Percentiles rank a stretch among this genome's conserved stretches.
Conservation (phyloP, 2,888 invertebrate species). For the Iselma pallidipennis region DNA sequence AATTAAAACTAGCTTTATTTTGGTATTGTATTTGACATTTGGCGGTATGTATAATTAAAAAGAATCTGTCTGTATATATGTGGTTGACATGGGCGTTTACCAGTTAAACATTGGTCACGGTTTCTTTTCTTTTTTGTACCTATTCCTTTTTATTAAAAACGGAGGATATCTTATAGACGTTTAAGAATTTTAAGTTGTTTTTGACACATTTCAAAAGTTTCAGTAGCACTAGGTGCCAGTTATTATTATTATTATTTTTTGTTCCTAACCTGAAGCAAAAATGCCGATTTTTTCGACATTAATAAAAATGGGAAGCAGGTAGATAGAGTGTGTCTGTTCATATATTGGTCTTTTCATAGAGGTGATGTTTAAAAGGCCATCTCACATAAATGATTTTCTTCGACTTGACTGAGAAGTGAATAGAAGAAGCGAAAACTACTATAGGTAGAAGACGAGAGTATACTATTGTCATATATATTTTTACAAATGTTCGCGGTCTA, state of each 20-base stretch:
- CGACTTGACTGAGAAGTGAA: not conserved
- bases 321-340: too few species aligned
- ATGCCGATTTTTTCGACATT: constrained; percentile 10
- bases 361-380: too few species aligned
- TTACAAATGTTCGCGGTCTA: not conserved
- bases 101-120: constrained; percentile 21
- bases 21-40: constrained; percentile 6
- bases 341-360: too few species aligned
- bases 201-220: constrained; percentile 34
- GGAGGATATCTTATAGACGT: too few species aligned
- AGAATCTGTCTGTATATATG: not conserved
- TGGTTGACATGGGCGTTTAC: constrained; percentile 16
- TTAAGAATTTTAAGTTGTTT: constrained; percentile 29
- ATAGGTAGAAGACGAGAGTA: not conserved
- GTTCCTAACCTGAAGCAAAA: constrained; percentile 12
- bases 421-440: not conserved
- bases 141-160: too few species aligned
- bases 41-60: constrained; percentile 6
- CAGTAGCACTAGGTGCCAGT: constrained; percentile 21
- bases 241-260: not conserved
- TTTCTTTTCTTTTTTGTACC: not conserved
- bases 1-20: constrained; percentile 1
- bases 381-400: too few species aligned
- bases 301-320: constrained; percentile 17
- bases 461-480: not conserved